Percentiles rank a stretch among this genome's conserved stretches.
These are phyloP conservation scores for Heterohyrax brucei DNA, from an alignment of 2,797 vertebrate genomes.

Conservation along the genomic window DNA sequence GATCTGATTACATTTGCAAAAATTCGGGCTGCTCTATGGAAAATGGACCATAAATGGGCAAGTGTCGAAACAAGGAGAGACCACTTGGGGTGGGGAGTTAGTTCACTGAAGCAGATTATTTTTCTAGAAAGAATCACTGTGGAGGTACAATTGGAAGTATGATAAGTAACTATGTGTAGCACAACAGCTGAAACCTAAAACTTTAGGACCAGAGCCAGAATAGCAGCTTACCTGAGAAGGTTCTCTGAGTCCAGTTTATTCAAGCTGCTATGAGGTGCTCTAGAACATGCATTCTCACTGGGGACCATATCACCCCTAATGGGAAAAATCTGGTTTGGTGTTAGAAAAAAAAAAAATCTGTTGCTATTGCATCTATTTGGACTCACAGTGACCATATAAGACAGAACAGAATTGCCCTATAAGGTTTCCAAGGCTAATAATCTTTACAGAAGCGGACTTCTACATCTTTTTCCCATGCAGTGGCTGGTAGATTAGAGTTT, in stretches of 20 bases:
- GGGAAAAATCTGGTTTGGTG: not conserved
- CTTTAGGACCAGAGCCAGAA: not conserved
- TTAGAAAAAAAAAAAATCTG: not conserved
- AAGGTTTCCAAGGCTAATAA: not conserved
- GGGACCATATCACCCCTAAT: not conserved
- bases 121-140: not conserved
- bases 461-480: not conserved
- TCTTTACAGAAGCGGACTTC: not conserved
- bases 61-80: not conserved
- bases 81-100: not conserved
- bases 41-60: conserved; percentile 12
- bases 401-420: no score
- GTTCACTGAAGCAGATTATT: not conserved
- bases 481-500: no score
- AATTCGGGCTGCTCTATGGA: not conserved
- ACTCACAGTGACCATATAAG: no score
- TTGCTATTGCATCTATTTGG: not conserved
- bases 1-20: conserved; percentile 50
- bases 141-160: not conserved
- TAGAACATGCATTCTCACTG: not conserved
- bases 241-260: conserved; percentile 19
- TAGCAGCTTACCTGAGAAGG: not conserved
- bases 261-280: not conserved
- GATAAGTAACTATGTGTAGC: not conserved
- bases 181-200: not conserved